These are phyloP conservation scores for Crematogaster levior DNA, from an alignment of 2,888 invertebrate genomes.

Conservation along the genomic window DNA sequence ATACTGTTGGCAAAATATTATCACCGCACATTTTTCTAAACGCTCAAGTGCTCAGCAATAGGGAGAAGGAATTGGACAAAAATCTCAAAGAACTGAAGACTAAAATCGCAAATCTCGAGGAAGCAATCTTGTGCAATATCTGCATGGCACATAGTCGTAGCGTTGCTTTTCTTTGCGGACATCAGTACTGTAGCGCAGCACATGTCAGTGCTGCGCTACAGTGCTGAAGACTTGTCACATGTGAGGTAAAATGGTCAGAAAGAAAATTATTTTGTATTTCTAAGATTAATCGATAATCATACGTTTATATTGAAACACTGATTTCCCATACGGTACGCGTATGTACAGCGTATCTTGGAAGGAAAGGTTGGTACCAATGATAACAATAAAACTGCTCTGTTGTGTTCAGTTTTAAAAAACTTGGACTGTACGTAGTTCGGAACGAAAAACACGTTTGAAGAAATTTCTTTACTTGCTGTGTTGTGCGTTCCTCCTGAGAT, in stretches of 20 bases:
- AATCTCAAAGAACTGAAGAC: constrained; percentile 88
- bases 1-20: constrained; percentile 54
- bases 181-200: too few species aligned
- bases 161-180: constrained; percentile 95
- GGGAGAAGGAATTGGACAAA: constrained; percentile 80
- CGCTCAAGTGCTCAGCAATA: constrained; percentile 67
- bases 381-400: neutral
- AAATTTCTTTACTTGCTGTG: neutral
- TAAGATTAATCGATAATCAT: too few species aligned
- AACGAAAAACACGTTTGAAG: neutral
- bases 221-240: constrained; percentile 94
- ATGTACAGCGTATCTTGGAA: neutral
- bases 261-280: too few species aligned
- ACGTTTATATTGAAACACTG: constrained; percentile 86
- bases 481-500: neutral
- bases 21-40: constrained; percentile 37
- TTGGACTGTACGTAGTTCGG: neutral
- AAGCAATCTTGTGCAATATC: constrained; percentile 94
- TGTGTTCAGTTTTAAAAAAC: neutral
- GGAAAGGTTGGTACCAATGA: neutral
- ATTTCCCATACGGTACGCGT: neutral
- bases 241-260: constrained; percentile 92
- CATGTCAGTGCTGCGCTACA: constrained; percentile 93
- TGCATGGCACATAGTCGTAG: constrained; percentile 95
- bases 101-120: constrained; percentile 94